These are phyloP conservation scores for Chamaedrilus cognettii DNA, from an alignment of 2,888 invertebrate species.

Conservation along the genomic window DNA sequence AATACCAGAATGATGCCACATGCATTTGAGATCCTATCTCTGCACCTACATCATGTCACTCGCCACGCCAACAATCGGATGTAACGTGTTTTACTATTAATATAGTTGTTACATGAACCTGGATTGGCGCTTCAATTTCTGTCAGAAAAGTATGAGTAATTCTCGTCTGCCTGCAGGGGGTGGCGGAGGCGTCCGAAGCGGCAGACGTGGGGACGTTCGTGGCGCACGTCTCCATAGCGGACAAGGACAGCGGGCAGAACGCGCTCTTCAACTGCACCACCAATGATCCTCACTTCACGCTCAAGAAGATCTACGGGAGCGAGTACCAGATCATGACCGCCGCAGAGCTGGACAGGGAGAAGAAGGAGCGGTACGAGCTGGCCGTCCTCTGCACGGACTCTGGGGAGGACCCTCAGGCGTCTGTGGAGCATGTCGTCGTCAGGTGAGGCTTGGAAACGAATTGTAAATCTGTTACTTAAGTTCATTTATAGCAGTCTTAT, in stretches of 20 bases:
- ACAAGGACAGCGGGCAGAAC: conserved; percentile 29
- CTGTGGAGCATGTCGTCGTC: conserved; percentile 23
- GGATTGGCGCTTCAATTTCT: no score
- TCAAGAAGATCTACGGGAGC: conserved; percentile 10
- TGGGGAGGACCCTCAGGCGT: conserved; percentile 23
- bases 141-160: no score
- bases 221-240: conserved; percentile 28
- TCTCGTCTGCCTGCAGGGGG: no score
- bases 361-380: conserved; percentile 20
- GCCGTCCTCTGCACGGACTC: conserved; percentile 28
- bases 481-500: no score
- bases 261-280: conserved; percentile 16
- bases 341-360: conserved; percentile 27
- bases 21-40: no score
- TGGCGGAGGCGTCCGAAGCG: neutral
- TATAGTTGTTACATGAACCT: no score
- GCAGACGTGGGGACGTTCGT: conserved; percentile 32
- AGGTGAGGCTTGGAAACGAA: no score
- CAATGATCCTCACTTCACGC: conserved; percentile 5
- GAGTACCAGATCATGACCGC: conserved; percentile 31
- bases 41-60: no score
- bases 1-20: no score
- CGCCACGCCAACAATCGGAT: no score
- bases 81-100: no score
- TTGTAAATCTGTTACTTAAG: no score